Base-by-base conservation (phyloP, 2,888 invertebrate species). In the Bombylius discolor region DNA sequence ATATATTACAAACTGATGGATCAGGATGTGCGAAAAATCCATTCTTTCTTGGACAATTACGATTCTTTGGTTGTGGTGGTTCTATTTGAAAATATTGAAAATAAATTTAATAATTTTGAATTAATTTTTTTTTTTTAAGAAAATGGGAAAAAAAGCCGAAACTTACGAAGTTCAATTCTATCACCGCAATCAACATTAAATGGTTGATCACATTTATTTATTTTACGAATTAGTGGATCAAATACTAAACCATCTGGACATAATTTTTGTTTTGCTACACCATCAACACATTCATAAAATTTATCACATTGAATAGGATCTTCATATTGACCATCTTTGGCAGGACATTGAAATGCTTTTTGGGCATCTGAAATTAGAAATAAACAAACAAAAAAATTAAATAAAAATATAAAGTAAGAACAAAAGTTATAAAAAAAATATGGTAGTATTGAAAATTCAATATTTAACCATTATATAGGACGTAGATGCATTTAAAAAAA, bases 11-110 rank as follows among this genome's bases (percentile, higher is more conserved):
- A 14, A 88, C 81, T 6, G 83, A 68, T 0, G 85, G 78, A 66
- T 92, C 89, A 9, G 90, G 90, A 77, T 92, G 90, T 47, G 90
- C 86, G 75, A 93, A 94, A 83, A 90, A 90, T 50, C 93, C 93
- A 73, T 92, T 90, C 65, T 83, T 82, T 61, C 93, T 81, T 31
- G 91, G 91, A 69, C 93, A 93, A 61, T 81, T 79, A 49, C 76
- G 74, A 67, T 76, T 83, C 1, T 71, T 64, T 9, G 84, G 76
- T 66, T 84, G 82, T 55, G 93, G 85, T 57, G 85, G 82, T 76
- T 92, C 91, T 92, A 76, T 51, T 65, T 49, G 53, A 36, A 56
- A 48, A 53, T 56, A 49, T 48, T 39, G 48, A 14, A 46, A 49
- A 49, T 5, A 31, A 53, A 53, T 23, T 9, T 8, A 47, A 23